These are phyloP conservation scores for Eulemur macaco DNA, from an alignment of 2,113 vertebrate species.

Conservation along the genomic window DNA sequence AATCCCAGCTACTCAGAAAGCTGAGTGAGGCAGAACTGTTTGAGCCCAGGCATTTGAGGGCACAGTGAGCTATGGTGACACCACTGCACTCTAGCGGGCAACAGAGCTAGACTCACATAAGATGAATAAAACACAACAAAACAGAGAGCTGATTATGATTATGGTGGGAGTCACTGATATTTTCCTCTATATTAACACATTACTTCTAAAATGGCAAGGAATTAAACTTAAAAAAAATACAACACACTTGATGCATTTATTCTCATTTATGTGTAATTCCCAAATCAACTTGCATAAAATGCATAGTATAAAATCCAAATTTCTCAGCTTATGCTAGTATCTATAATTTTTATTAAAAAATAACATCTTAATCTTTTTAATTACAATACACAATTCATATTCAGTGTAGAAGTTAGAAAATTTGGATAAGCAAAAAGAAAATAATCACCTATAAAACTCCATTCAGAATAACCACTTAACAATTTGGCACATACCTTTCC, in stretches of 20 bases:
- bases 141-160: background rate
- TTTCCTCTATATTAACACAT: constrained; percentile 4
- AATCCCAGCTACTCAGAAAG: too few species aligned
- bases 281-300: background rate
- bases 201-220: background rate
- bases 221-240: constrained; percentile 10
- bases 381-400: background rate
- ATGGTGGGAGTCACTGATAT: background rate
- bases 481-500: background rate
- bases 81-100: too few species aligned
- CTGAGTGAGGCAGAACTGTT: too few species aligned
- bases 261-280: background rate
- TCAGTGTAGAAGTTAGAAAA: constrained; percentile 20
- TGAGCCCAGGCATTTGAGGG: too few species aligned
- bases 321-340: background rate
- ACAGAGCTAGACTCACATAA: background rate
- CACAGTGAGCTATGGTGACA: too few species aligned
- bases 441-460: background rate
- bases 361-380: background rate
- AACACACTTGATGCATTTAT: background rate
- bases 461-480: constrained; percentile 28
- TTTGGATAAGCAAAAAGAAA: background rate
- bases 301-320: constrained; percentile 16
- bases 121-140: constrained; percentile 2
- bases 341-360: constrained; percentile 20